Evolutionary conservation across 2,797 vertebrate genomes (phyloP).

Genomic region (Phoeniculus purpureus): DNA sequence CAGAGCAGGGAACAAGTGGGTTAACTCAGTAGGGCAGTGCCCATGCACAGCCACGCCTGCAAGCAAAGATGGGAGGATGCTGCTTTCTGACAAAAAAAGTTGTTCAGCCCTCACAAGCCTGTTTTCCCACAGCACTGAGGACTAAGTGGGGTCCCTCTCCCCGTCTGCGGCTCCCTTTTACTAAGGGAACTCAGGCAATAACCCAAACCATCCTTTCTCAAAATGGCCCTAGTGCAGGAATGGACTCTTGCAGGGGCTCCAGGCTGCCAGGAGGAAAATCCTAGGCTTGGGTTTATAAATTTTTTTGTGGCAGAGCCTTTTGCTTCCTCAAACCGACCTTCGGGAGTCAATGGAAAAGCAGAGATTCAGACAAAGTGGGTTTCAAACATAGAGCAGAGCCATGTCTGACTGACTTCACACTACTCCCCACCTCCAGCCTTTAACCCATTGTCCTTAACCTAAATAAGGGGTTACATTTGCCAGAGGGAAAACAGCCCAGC

Average conservation of each 20-base stretch:
- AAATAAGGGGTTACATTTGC: neutral
- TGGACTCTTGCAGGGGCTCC: neutral
- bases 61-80: neutral
- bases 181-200: neutral
- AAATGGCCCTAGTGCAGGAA: neutral
- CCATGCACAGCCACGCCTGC: neutral
- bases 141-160: neutral
- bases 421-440: neutral
- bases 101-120: neutral
- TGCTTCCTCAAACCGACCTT: neutral
- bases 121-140: neutral
- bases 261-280: neutral
- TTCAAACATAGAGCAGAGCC: neutral
- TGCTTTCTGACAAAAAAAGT: neutral
- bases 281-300: too few species aligned
- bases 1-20: neutral
- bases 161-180: neutral
- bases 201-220: neutral
- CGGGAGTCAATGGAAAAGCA: rapidly evolving
- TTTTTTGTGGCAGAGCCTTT: neutral
- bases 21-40: neutral
- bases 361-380: neutral
- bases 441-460: neutral
- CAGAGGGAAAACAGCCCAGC: neutral
- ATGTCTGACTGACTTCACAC: neutral